These are phyloP conservation scores for Proterorhinus semilunaris DNA, from an alignment of 2,113 vertebrate species.

Conservation along the genomic window DNA sequence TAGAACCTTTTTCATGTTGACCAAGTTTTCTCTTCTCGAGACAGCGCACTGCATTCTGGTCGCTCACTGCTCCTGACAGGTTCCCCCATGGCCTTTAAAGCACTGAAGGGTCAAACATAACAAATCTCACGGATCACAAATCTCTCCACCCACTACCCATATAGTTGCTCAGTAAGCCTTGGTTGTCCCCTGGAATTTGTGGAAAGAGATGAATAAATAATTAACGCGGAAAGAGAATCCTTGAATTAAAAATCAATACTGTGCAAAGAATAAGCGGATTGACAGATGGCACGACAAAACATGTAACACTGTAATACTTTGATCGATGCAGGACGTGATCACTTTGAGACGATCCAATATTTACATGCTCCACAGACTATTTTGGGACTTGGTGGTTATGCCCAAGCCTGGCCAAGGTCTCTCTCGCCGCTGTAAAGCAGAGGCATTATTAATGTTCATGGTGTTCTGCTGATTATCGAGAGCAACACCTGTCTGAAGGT, in stretches of 20 bases:
- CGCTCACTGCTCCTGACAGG: too few relatives aligned
- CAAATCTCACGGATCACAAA: not conserved
- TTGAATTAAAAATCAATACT: constrained; percentile 4
- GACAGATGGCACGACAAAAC: not conserved
- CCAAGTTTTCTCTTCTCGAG: too few relatives aligned
- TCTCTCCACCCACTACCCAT: not conserved
- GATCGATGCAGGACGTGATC: not conserved
- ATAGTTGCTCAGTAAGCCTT: not conserved
- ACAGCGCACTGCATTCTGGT: too few relatives aligned
- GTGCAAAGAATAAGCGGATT: not conserved
- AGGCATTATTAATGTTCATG: not conserved
- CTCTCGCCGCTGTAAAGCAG: not conserved
- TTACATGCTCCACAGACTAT: not conserved
- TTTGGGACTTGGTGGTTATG: not conserved
- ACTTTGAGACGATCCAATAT: not conserved
- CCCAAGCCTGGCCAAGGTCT: not conserved
- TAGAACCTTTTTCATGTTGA: too few relatives aligned
- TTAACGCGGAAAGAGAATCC: not conserved
- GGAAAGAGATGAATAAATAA: not conserved
- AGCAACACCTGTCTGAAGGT: not conserved
- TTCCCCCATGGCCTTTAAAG: too few relatives aligned
- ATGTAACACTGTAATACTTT: not conserved
- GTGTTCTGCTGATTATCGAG: constrained; percentile 5
- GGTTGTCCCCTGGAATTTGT: not conserved
- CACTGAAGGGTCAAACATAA: too few relatives aligned